Percentiles rank a stretch among this genome's conserved stretches.
These are phyloP conservation scores for Thumatha senex DNA, from an alignment of 2,888 invertebrate species.

Conservation along the genomic window DNA sequence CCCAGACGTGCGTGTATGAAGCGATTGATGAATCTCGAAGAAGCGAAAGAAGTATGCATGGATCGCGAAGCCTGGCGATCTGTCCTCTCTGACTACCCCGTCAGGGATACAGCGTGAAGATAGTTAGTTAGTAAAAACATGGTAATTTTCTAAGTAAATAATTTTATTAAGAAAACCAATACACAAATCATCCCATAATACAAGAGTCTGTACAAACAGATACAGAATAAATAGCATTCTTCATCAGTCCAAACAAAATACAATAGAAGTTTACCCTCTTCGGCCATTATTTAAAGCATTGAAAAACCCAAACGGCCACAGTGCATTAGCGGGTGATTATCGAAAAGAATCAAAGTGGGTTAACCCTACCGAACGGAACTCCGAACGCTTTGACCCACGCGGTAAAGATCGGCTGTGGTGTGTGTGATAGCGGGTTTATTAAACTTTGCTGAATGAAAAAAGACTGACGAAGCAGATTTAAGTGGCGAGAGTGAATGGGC, in stretches of 20 bases:
- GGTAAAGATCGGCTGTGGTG: conserved; percentile 31
- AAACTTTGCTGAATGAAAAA: not conserved
- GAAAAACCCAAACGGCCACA: conserved; percentile 42
- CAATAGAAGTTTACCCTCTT: conserved; percentile 39
- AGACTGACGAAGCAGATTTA: no score
- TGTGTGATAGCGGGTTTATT: conserved; percentile 22
- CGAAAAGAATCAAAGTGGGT: conserved; percentile 73
- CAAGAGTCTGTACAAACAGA: not conserved
- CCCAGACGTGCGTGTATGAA: no score
- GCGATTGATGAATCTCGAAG: no score
- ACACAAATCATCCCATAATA: no score
- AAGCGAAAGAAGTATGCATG: no score
- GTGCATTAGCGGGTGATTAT: conserved; percentile 75
- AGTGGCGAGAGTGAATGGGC: no score
- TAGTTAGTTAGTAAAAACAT: no score
- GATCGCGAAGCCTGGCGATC: no score
- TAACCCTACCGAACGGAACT: conserved; percentile 55
- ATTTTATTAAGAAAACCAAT: no score
- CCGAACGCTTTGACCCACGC: conserved; percentile 47
- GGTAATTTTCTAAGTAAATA: no score
- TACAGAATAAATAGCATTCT: conserved; percentile 10
- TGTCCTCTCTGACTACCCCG: no score
- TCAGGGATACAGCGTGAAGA: no score
- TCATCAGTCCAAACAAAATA: conserved; percentile 20
- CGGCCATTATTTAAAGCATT: conserved; percentile 37